Evolutionary conservation across 2,888 invertebrate species (phyloP).

Genomic region (Anticlea derivata): DNA sequence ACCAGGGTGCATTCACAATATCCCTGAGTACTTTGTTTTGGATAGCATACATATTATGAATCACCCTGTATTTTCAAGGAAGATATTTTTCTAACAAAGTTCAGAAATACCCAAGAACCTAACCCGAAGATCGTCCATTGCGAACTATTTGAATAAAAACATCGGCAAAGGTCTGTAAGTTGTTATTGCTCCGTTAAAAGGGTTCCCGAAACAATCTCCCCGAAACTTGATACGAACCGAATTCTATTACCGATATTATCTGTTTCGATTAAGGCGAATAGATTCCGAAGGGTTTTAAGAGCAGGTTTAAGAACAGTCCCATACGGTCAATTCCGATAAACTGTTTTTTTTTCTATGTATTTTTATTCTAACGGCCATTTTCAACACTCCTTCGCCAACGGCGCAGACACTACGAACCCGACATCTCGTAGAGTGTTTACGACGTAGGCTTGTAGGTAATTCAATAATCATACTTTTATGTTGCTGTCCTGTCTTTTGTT

Average conservation of each 20-base stretch:
- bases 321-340: constrained; percentile 13
- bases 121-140: neutral
- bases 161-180: constrained; percentile 28
- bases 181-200: constrained; percentile 35
- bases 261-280: constrained; percentile 34
- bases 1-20: no score
- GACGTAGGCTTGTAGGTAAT: no score
- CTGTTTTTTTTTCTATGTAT: neutral
- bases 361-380: neutral
- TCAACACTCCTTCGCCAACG: no score
- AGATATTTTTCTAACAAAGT: no score
- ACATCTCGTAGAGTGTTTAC: no score
- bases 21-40: no score
- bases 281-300: constrained; percentile 22
- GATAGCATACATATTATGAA: no score
- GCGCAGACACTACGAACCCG: no score
- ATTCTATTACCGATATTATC: constrained; percentile 37
- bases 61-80: no score
- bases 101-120: neutral
- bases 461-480: no score
- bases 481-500: no score
- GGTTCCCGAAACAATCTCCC: constrained; percentile 35
- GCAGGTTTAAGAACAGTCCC: constrained; percentile 10
- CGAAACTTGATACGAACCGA: constrained; percentile 32
- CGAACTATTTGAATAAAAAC: constrained; percentile 21